phyloP scores from a whole-genome alignment of 2,888 invertebrate genomes.

The Hermaeophaga mercurialis region DNA sequence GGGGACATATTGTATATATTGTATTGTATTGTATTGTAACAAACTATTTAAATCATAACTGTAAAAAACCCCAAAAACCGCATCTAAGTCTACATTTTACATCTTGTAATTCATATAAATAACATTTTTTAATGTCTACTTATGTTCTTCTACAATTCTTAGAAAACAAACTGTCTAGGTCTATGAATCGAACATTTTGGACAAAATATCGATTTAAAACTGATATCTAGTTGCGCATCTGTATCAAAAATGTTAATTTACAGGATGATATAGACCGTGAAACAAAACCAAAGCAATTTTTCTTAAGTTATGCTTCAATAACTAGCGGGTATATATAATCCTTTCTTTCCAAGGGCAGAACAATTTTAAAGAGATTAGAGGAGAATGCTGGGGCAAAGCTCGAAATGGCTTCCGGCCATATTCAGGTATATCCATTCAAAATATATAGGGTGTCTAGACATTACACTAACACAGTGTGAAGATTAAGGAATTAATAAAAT shows the following conservation, averaged over 20 bases:
- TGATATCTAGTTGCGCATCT: neutral
- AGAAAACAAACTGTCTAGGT: too few relatives aligned
- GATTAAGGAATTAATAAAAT: neutral
- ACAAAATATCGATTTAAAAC: conserved; percentile 8
- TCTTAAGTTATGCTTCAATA: conserved; percentile 40
- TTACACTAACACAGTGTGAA: neutral
- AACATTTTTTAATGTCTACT: too few relatives aligned
- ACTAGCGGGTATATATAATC: conserved; percentile 38
- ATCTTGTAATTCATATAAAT: too few relatives aligned
- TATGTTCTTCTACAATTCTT: too few relatives aligned
- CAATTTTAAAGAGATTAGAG: conserved; percentile 48
- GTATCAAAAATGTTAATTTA: conserved; percentile 15
- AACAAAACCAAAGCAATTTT: conserved; percentile 37
- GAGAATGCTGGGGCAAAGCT: conserved; percentile 40
- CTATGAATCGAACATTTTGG: too few relatives aligned
- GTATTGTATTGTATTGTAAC: too few relatives aligned
- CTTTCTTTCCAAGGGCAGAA: conserved; percentile 44
- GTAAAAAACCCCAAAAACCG: too few relatives aligned
- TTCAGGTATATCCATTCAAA: conserved; percentile 39
- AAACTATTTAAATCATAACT: too few relatives aligned
- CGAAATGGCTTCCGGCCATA: conserved; percentile 43
- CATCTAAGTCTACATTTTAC: too few relatives aligned
- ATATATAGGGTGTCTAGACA: conserved; percentile 16
- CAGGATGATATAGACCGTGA: conserved; percentile 33
- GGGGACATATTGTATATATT: too few relatives aligned